These are phyloP conservation scores for Calephelis perditalis DNA, from an alignment of 2,888 invertebrate genomes.

Conservation along the genomic window DNA sequence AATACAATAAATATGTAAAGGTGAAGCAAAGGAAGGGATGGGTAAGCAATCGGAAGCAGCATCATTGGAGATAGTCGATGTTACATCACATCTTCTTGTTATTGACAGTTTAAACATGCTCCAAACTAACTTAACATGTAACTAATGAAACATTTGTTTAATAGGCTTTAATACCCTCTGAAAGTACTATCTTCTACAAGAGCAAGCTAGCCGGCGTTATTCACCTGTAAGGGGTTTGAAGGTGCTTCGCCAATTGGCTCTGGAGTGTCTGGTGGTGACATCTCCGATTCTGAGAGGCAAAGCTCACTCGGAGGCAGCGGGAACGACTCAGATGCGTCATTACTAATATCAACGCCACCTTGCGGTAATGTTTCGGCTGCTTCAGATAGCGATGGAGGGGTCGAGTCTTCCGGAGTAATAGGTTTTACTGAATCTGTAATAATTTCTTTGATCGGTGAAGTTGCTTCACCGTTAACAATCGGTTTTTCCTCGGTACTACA, in stretches of 20 bases:
- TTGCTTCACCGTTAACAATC: slow-evolving; percentile 11
- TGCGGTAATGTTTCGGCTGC: slow-evolving; percentile 24
- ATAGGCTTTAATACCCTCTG: slow-evolving; percentile 50
- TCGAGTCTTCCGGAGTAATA: slow-evolving; percentile 30
- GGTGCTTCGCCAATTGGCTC: slow-evolving; percentile 27
- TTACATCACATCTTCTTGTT: slow-evolving; percentile 53
- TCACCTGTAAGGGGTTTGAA: slow-evolving; percentile 56
- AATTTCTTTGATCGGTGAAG: slow-evolving; percentile 14
- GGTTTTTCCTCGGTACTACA: slow-evolving; percentile 27
- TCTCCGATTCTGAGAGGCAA: slow-evolving; percentile 29
- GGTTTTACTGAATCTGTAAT: slow-evolving; percentile 17
- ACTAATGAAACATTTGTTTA: slow-evolving; percentile 60
- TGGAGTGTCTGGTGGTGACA: slow-evolving; percentile 27
- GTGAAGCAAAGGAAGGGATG: slow-evolving; percentile 38
- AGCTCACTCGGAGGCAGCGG: slow-evolving; percentile 40
- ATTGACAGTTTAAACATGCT: slow-evolving; percentile 65
- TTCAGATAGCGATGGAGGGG: slow-evolving; percentile 34
- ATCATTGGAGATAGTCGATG: slow-evolving; percentile 31
- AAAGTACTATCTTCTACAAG: slow-evolving; percentile 66
- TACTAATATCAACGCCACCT: slow-evolving; percentile 17
- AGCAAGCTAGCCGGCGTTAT: slow-evolving; percentile 60
- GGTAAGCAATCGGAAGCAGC: slow-evolving; percentile 27
- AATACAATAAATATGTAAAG: slow-evolving; percentile 31
- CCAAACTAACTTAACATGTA: slow-evolving; percentile 61
- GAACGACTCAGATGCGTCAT: slow-evolving; percentile 36